phyloP scores from a whole-genome alignment of 2,888 invertebrate species.

The Drepanosiphum platanoidis region DNA sequence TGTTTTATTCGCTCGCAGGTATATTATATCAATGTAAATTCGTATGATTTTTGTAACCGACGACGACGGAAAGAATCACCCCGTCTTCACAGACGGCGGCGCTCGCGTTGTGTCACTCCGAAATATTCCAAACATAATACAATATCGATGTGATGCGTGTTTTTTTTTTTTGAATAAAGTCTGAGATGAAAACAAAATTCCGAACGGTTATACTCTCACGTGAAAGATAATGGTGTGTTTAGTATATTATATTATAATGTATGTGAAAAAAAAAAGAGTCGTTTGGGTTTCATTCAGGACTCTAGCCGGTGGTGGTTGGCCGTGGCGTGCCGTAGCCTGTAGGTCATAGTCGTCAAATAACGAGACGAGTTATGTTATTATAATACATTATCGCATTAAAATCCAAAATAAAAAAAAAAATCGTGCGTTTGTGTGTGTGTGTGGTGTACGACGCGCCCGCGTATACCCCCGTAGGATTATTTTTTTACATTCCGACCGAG shows the following conservation, averaged over 20 bases:
- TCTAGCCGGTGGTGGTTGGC: not conserved
- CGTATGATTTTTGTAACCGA: too few species aligned
- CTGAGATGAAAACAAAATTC: not conserved
- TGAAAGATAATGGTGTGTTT: not conserved
- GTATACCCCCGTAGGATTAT: constrained; percentile 14
- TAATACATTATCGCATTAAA: not conserved
- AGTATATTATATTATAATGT: too few species aligned
- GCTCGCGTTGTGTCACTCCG: too few species aligned
- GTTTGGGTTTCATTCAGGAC: constrained; percentile 19
- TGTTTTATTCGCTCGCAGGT: too few species aligned
- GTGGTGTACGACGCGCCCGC: not conserved
- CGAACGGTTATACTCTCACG: not conserved
- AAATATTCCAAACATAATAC: too few species aligned
- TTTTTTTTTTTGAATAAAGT: too few species aligned
- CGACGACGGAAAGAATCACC: too few species aligned
- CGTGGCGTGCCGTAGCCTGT: not conserved
- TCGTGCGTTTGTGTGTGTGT: not conserved
- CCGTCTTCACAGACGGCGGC: too few species aligned
- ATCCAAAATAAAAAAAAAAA: too few species aligned
- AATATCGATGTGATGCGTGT: too few species aligned
- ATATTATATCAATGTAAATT: too few species aligned
- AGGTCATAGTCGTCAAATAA: not conserved
- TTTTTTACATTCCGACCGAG: constrained; percentile 12
- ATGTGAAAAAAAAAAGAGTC: not conserved
- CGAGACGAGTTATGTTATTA: not conserved